A percentile compares a stretch with the other conserved stretches of the same genome.
Conservation (phyloP, 2,797 vertebrate genomes). For the Spinibarbus caldwelli region DNA sequence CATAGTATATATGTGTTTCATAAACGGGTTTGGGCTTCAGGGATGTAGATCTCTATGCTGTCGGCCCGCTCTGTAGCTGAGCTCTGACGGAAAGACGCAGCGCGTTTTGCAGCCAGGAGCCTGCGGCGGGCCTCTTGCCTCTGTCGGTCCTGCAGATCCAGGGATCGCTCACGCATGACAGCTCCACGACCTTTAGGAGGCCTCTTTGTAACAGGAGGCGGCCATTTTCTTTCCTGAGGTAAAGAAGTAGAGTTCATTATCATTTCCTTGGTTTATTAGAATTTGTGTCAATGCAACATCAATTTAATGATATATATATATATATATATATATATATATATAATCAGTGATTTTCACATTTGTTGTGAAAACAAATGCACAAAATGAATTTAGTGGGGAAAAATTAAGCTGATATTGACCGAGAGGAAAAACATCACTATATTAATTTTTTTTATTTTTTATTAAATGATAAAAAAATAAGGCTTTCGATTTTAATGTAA, state of each 20-base stretch:
- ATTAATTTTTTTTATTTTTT: too few relatives aligned
- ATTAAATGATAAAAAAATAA: too few relatives aligned
- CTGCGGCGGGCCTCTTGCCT: slow-evolving; percentile 94
- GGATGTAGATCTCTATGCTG: slow-evolving; percentile 99
- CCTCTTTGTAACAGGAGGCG: slow-evolving; percentile 93
- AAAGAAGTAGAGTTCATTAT: not conserved
- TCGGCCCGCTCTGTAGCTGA: slow-evolving; percentile 94
- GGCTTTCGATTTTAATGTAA: too few relatives aligned
- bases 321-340: too few relatives aligned
- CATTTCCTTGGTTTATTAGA: not conserved
- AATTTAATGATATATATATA: too few relatives aligned
- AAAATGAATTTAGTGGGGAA: too few relatives aligned
- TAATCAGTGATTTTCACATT: too few relatives aligned
- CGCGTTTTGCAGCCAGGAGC: slow-evolving; percentile 95
- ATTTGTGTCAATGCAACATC: not conserved
- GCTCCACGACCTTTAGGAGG: slow-evolving; percentile 89
- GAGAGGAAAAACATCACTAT: too few relatives aligned
- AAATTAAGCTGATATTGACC: too few relatives aligned
- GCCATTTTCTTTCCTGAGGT: slow-evolving; percentile 82
- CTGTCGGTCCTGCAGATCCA: slow-evolving; percentile 97
- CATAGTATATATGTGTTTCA: slow-evolving; percentile 77
- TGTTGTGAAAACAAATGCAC: too few relatives aligned
- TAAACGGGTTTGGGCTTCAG: slow-evolving; percentile 97
- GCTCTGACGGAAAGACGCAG: slow-evolving; percentile 97
- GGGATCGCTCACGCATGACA: slow-evolving; percentile 90